Evolutionary conservation across 35 echinoderm and acorn worm genomes (phyloP), one percentile per base, ranked within the genome.

Genomic region (Apostichopus californicus): DNA sequence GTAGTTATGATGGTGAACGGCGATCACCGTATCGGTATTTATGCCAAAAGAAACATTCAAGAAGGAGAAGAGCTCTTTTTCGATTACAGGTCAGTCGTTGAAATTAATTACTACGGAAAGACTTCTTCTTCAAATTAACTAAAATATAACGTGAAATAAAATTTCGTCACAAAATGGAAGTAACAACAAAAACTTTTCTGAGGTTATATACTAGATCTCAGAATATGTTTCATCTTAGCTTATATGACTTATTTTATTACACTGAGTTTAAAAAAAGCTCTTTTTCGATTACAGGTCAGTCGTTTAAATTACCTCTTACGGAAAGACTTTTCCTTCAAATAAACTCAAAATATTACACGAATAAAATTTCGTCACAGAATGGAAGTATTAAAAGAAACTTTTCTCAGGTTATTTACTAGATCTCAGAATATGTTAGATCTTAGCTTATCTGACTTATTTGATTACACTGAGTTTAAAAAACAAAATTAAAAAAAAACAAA

Each of bases 1-100:
- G n/a, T n/a, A 98, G 97, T 99, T 6, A 99, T 99, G 97, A 99
- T 99, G 97, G 97, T 99, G 60, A 96, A 99, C 73, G 97, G 97
- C 6, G 97, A 99, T 80, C 95, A 99, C 78, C 87, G 97, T 1
- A 99, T 99, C 81, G 97, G 97, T 54, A 99, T 99, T 55, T 99
- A 95, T 94, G 97, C 97, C 81, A 99, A 99, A 78, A 90, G 97
- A 55, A 88, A 92, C 57, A 99, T 99, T 5, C 97, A 99, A 23
- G 92, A 90, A 54, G 97, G 97, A 13, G 95, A 99, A 64, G 95
- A 98, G 72, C 90, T 99, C 5, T 99, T 99, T 93, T 99, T 99
- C 86, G 97, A 99, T 73, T 99, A 99, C 93, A 96, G 95, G 97
- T 99, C 34, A 81, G 89, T 55, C 1, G 21, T 56, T 73, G n/a